Base-by-base conservation (phyloP, 2,797 vertebrate species). In the Cirrhinus mrigala region DNA sequence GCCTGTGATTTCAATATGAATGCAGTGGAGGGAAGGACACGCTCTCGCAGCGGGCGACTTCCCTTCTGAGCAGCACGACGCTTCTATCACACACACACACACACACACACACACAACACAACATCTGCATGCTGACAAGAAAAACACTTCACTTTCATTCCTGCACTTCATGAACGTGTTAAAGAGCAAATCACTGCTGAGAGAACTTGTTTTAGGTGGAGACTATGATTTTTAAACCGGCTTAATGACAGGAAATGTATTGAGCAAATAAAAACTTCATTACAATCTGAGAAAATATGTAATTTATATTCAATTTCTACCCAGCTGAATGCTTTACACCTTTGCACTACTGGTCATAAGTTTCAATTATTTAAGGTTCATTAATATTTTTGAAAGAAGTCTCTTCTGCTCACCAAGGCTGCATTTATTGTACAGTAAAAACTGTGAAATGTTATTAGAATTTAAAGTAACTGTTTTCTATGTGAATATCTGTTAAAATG, bases 1-100 rank as follows among this genome's bases (percentile, higher is more conserved):
- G 91, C 85, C 79, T 46, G 89, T 91, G 82, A 93, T 94, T 94
- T 93, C 89, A 94, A 93, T 93, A 91, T 92, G 92, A 94, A 95
- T 93, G 89, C 91, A 88, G 24, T 89, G 93, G 91, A 92, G 91
- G 91, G 92, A 91, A 90, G 89, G 88, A 93, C 92, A 91, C 80
- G 60, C 87, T 87, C 92, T 89, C 90, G 87, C 92, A 87, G 92
- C 90, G 90, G 92, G 92, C 56, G 22, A 58, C 56, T 58, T 58
- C 56, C 56, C 22, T 58, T 58, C 56, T 58, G 56, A 58, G 56
- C 56, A 58, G 56, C 56, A 58, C 22, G 56, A n/a, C 22, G 8
- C 56, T 10, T 11, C 22, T 7, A 7, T 2, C 18, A 54, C 52
- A 11, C 56, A n/a, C 20, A n/a, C 54, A 56, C 54, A n/a, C 20